phyloP scores from a whole-genome alignment of 92 coral and sea anemone genomes.

The Parazoanthus atlanticus region DNA sequence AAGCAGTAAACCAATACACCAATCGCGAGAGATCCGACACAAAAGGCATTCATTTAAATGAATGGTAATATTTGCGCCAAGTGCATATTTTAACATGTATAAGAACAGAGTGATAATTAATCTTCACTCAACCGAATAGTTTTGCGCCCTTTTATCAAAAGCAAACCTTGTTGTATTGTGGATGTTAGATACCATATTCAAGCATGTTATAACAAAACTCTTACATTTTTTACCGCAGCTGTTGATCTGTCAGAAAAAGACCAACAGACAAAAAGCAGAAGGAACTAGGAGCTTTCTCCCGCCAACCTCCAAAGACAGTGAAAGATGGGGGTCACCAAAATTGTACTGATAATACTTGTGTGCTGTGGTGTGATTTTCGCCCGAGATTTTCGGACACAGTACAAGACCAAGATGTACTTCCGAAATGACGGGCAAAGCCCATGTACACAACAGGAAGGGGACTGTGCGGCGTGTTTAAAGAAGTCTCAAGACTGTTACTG shows the following conservation, averaged over 20 bases:
- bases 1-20: not conserved
- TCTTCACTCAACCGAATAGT: constrained; percentile 35
- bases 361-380: constrained; percentile 4
- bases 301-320: not conserved
- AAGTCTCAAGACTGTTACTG: constrained; percentile 28
- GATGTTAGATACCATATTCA: not conserved
- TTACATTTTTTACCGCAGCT: constrained; percentile 5
- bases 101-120: constrained; percentile 11
- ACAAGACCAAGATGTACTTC: not conserved
- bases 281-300: not conserved
- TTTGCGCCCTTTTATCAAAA: constrained; percentile 40
- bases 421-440: not conserved
- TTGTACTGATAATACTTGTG: not conserved
- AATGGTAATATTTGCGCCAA: constrained; percentile 13
- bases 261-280: not conserved
- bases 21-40: not conserved
- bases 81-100: not conserved
- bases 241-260: not conserved
- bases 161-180: not conserved
- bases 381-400: not conserved
- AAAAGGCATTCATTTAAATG: constrained; percentile 3
- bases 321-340: constrained; percentile 1
- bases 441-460: constrained; percentile 15
- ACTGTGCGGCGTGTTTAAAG: constrained; percentile 5
- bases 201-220: constrained; percentile 6